A percentile compares a stretch with the other conserved stretches of the same genome.
phyloP scores from a whole-genome alignment of 2,888 invertebrate species.

The Camptogramma bilineatum region DNA sequence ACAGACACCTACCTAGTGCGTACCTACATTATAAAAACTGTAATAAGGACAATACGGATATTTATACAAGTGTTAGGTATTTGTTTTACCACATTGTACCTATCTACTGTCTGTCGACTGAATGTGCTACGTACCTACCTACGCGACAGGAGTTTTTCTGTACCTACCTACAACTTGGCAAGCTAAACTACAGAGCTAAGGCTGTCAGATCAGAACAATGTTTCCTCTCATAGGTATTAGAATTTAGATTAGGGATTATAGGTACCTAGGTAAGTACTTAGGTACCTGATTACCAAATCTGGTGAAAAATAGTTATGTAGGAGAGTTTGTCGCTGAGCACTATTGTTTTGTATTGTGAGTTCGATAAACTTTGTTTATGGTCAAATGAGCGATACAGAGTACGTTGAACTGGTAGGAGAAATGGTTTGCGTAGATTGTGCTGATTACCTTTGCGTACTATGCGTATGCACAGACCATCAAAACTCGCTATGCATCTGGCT shows the following conservation, averaged over 20 bases:
- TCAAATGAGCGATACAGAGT: constrained; percentile 79
- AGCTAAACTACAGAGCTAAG: background rate
- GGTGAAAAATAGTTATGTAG: too few species aligned
- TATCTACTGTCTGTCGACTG: constrained; percentile 14
- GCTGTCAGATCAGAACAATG: too few species aligned
- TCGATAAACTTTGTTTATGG: constrained; percentile 83
- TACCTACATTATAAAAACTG: constrained; percentile 23
- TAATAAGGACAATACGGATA: constrained; percentile 69
- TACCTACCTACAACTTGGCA: constrained; percentile 4
- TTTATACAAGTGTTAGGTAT: constrained; percentile 63
- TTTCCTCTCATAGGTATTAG: too few species aligned
- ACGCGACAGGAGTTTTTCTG: constrained; percentile 6
- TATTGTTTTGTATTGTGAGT: constrained; percentile 73
- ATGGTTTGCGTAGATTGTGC: constrained; percentile 69
- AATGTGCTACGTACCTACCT: constrained; percentile 46
- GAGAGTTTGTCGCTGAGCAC: constrained; percentile 48
- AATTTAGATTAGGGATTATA: too few species aligned
- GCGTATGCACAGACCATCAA: constrained; percentile 42
- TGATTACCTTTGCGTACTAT: constrained; percentile 44
- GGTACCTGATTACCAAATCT: background rate
- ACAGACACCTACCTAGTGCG: too few species aligned
- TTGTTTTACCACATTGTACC: constrained; percentile 51
- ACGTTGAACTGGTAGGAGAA: constrained; percentile 66
- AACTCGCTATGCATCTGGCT: background rate
- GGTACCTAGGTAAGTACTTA: background rate